Percentiles rank a stretch among this genome's conserved stretches.
phyloP scores from a whole-genome alignment of 2,888 invertebrate genomes.

The Nomada ruficornis region DNA sequence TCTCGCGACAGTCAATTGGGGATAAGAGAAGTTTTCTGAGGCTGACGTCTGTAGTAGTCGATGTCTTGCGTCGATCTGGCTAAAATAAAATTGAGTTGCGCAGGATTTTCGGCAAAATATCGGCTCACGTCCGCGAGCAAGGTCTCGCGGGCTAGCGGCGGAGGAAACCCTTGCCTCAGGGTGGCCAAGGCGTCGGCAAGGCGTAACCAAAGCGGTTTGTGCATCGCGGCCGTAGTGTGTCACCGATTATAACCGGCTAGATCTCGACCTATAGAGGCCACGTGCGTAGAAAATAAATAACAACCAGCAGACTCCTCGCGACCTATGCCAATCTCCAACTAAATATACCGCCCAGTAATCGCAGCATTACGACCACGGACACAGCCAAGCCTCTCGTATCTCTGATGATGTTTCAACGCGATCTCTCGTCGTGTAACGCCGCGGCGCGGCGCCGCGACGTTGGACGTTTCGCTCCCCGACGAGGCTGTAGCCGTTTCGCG shows the following conservation, averaged over 20 bases:
- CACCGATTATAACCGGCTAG: constrained; percentile 76
- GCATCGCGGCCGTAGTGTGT: constrained; percentile 39
- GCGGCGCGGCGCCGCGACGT: not conserved
- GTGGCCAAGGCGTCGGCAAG: constrained; percentile 27
- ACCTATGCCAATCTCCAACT: constrained; percentile 82
- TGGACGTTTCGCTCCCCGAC: not conserved
- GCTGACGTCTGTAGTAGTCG: too few relatives aligned
- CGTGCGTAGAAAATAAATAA: constrained; percentile 79
- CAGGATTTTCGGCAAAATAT: not conserved
- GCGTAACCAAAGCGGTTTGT: constrained; percentile 10
- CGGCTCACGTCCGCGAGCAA: constrained; percentile 2
- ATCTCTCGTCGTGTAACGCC: constrained; percentile 23
- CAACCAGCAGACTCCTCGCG: constrained; percentile 71
- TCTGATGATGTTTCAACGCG: constrained; percentile 16
- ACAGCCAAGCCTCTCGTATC: constrained; percentile 42
- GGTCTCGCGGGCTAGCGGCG: not conserved
- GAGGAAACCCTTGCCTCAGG: constrained; percentile 34
- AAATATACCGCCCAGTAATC: constrained; percentile 80
- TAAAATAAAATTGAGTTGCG: too few relatives aligned
- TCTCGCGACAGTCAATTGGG: too few relatives aligned
- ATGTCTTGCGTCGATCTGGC: too few relatives aligned
- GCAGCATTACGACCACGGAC: constrained; percentile 65
- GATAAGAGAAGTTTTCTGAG: too few relatives aligned
- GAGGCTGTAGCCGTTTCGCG: not conserved
- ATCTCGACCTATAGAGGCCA: constrained; percentile 75